Base-by-base conservation (phyloP, 2,113 vertebrate genomes). In the Sebastes schlegelii region DNA sequence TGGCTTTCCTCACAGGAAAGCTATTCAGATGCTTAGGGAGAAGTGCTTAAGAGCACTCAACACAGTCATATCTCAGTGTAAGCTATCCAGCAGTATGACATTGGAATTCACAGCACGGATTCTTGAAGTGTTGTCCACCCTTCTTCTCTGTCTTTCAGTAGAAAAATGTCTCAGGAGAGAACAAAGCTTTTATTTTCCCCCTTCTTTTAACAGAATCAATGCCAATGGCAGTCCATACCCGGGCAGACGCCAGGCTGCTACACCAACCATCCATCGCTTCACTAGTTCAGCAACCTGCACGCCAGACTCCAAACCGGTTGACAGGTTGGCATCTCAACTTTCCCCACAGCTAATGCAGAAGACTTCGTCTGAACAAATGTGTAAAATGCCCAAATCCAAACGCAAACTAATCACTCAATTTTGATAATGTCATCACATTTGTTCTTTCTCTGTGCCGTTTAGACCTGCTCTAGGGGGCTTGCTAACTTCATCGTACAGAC, bases 401-500 rank as follows among this genome's bases (percentile, higher is more conserved):
- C 12, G 5, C 58, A 69, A 60, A 69, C 13, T 17, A 21, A 17
- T 62, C 13, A 11, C 58, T 61, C 51, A 42, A 2, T 57, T 55
- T 74, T 77, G 16, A 21, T 70, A 5, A 60, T 8, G 21, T 69
- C 4, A 9, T 60, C 19, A 72, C 26, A 11, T 68, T 45, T 23
- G 4, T 19, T 55, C 13, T 77, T 43, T 74, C n/a, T 72, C 43
- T 68, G 64, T 72, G 49, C 11, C 8, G 0, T 51, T 43, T 82
- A 99, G 98, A 92, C 92, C 96, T 26, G 84, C 92, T 76, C 90
- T 96, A 75, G 97, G 97, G 83, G 95, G 97, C 83, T 95, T 99
- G 83, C 94, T 99, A 61, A 96, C 96, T 9, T 99, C 97, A 62
- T 99, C 98, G 8, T 98, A 97, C 94, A 95, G 97, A 83, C 98